Conservation (phyloP, 2,113 vertebrate genomes). For the Scomber colias region DNA sequence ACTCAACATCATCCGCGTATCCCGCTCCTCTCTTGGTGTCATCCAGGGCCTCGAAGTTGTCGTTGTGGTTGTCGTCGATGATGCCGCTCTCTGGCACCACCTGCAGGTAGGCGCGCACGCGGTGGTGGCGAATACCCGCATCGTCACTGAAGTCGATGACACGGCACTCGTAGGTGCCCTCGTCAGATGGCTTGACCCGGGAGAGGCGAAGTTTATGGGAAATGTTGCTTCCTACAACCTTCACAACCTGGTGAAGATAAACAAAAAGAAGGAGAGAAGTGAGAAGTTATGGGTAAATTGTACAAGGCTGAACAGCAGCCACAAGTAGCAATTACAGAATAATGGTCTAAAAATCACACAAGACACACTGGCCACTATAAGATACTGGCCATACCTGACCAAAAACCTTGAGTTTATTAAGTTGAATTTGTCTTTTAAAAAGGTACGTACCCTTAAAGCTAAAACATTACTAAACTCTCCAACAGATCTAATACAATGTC, state of each 20-base stretch:
- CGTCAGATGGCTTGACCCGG: slow-evolving; percentile 91
- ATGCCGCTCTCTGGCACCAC: slow-evolving; percentile 85
- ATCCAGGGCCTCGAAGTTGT: slow-evolving; percentile 69
- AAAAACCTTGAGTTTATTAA: no score
- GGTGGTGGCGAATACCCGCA: slow-evolving; percentile 90
- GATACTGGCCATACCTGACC: no score
- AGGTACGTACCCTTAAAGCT: no score
- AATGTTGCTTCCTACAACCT: slow-evolving; percentile 97
- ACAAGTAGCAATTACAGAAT: no score
- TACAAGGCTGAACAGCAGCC: background rate
- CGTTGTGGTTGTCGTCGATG: slow-evolving; percentile 3
- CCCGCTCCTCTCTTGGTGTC: slow-evolving; percentile 66
- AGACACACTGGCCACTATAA: no score
- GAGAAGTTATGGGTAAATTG: background rate
- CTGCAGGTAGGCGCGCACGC: slow-evolving; percentile 93
- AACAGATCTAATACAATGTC: no score
- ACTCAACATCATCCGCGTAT: slow-evolving; percentile 54
- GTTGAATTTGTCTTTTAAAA: no score
- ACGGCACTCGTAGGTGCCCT: slow-evolving; percentile 95
- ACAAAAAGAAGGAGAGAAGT: background rate
- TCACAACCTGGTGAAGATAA: slow-evolving; percentile 88
- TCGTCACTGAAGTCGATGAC: slow-evolving; percentile 96
- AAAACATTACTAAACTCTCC: no score
- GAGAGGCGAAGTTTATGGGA: slow-evolving; percentile 98
- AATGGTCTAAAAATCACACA: no score